These are phyloP conservation scores for Ascaphus truei DNA, from an alignment of 2,113 vertebrate genomes.

Conservation along the genomic window DNA sequence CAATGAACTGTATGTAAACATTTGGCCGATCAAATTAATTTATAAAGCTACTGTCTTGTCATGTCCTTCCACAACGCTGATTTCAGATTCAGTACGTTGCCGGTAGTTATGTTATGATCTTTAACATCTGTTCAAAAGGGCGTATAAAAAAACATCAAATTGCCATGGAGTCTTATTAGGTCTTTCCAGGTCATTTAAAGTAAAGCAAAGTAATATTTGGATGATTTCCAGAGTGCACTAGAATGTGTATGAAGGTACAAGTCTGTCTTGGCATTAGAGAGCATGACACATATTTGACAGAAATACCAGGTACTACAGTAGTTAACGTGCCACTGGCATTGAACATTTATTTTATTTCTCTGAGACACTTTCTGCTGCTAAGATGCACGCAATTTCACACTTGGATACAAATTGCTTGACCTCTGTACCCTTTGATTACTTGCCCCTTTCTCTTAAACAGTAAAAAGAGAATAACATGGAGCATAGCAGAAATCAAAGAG, in stretches of 20 bases:
- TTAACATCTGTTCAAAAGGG: slow-evolving; percentile 2
- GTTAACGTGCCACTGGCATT: slow-evolving; percentile 42
- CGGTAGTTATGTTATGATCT: neutral
- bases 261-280: neutral
- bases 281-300: slow-evolving; percentile 14
- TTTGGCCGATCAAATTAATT: neutral
- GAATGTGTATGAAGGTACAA: neutral
- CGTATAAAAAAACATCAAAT: slow-evolving; percentile 1
- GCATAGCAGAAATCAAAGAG: no score
- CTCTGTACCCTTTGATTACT: no score
- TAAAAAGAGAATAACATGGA: no score
- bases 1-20: neutral
- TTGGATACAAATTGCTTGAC: neutral
- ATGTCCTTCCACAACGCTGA: neutral
- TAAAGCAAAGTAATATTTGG: slow-evolving; percentile 22
- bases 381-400: slow-evolving; percentile 39
- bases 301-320: slow-evolving; percentile 36
- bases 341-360: slow-evolving; percentile 39
- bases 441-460: no score
- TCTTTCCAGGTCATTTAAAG: slow-evolving; percentile 7
- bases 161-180: neutral
- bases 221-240: neutral
- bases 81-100: neutral
- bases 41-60: neutral
- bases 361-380: slow-evolving; percentile 36